Evolutionary conservation across 2,797 vertebrate genomes (phyloP).

Genomic region (Spinibarbus caldwelli): DNA sequence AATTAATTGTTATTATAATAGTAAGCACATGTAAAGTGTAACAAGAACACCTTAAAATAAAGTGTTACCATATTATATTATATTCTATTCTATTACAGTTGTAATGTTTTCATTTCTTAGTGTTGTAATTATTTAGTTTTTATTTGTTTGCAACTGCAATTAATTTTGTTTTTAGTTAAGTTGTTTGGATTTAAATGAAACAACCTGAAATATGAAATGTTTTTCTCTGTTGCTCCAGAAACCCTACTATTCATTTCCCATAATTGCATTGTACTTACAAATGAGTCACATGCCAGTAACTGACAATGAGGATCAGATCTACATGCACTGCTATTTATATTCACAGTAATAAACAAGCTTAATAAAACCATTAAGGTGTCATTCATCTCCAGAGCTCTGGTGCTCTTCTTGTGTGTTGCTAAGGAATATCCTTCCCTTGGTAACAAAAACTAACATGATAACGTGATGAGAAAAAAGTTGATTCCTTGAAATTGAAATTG

Average conservation of each 20-base stretch:
- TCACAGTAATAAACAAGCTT: constrained; percentile 44
- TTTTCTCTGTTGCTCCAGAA: not conserved
- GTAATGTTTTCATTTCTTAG: not conserved
- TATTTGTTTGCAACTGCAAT: not conserved
- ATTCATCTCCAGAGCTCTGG: constrained; percentile 31
- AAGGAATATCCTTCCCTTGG: constrained; percentile 48
- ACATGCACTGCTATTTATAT: constrained; percentile 25
- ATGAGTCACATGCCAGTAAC: constrained; percentile 26
- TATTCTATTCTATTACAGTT: no score
- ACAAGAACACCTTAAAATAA: no score
- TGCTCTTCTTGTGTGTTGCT: constrained; percentile 36
- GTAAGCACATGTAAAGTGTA: no score
- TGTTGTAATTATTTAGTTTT: not conserved
- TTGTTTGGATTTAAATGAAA: not conserved
- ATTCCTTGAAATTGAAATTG: constrained; percentile 24
- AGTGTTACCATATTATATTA: not conserved
- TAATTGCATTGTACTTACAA: constrained; percentile 11
- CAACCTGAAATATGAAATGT: not conserved
- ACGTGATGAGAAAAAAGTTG: not conserved
- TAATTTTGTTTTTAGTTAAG: no score
- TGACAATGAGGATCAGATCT: constrained; percentile 24
- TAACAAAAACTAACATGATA: constrained; percentile 50
- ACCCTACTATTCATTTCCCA: not conserved
- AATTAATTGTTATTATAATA: no score
- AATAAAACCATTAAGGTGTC: constrained; percentile 45